Evolutionary conservation across 2,113 vertebrate species (phyloP).

Genomic region (Sorex fumeus): DNA sequence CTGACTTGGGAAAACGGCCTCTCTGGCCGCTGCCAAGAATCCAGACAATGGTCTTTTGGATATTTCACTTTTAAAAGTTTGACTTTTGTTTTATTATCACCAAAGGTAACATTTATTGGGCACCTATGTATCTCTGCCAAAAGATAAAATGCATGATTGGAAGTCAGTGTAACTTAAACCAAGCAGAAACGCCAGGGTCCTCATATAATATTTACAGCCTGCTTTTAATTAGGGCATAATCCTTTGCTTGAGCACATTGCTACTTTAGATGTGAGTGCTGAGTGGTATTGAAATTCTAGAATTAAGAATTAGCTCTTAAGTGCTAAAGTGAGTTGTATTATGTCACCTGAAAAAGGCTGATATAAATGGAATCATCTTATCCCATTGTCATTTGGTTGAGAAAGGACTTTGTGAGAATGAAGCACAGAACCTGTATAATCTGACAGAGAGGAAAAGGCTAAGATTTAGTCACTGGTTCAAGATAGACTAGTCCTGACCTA

Average conservation of each 20-base stretch:
- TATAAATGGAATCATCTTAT: background rate
- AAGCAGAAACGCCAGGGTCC: conserved; percentile 60
- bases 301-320: conserved; percentile 41
- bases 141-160: conserved; percentile 82
- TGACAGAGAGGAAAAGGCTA: background rate
- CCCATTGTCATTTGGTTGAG: background rate
- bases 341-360: conserved; percentile 29
- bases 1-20: conserved; percentile 84
- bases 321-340: conserved; percentile 5
- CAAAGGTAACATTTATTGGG: conserved; percentile 81
- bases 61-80: conserved; percentile 77
- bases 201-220: conserved; percentile 65
- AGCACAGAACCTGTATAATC: background rate
- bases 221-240: conserved; percentile 65
- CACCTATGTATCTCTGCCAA: conserved; percentile 74
- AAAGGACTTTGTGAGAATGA: conserved; percentile 31
- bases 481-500: background rate
- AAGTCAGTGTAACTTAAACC: conserved; percentile 72
- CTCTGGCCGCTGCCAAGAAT: conserved; percentile 77
- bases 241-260: background rate
- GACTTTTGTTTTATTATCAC: conserved; percentile 82
- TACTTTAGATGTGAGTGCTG: conserved; percentile 24
- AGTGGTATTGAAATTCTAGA: conserved; percentile 24
- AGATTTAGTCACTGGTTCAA: background rate
- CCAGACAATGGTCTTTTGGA: conserved; percentile 82